Evolutionary conservation across 2,888 invertebrate genomes (phyloP), one percentile per base, ranked within the genome.

Genomic region (Marronus borbonicus): DNA sequence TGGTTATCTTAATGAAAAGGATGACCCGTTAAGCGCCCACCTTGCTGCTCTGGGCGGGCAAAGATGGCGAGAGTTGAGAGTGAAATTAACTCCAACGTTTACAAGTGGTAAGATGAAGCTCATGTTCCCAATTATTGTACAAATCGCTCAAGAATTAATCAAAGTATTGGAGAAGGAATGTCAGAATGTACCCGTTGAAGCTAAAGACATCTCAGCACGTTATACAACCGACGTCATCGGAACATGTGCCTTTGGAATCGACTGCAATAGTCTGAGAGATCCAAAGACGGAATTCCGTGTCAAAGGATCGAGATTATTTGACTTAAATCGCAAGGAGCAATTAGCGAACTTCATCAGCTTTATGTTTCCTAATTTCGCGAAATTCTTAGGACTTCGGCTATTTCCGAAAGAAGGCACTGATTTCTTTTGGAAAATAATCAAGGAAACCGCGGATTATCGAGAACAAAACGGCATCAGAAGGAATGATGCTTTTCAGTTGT

Each of bases 41-140:
- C 76, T 85, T 3, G 84, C 85, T 70, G 76, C 76, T 14, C 66
- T 85, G 50, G 83, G 84, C 3, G 88, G 86, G 8, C 83, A 85
- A 8, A 85, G 86, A 66, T 90, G 90, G 90, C 88, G 86, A 79
- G 84, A 84, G 28, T 80, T 89, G 28, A 82, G 90, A 65, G 80
- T 85, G 0, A 77, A 77, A 20, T 55, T 77, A 50, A 77, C 77
- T 0, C 77, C 77, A 7, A 72, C 72, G 7, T 77, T 77, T 65
- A 77, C 77, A 10, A 62, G 65, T 0, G 77, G 77, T 58, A 77
- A 77, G 52, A 77, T 77, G 70, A 77, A 77, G 50, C 39, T 52
- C 8, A 77, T 77, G 77, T 77, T 77, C 52, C 62, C 60, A 8
- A 77, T 64, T 20, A 28, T 77, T 3, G 31, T 77, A 12, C 36